A percentile compares a stretch with the other conserved stretches of the same genome.
phyloP scores from a whole-genome alignment of 2,113 vertebrate genomes.

The Triplophysa tibetana region DNA sequence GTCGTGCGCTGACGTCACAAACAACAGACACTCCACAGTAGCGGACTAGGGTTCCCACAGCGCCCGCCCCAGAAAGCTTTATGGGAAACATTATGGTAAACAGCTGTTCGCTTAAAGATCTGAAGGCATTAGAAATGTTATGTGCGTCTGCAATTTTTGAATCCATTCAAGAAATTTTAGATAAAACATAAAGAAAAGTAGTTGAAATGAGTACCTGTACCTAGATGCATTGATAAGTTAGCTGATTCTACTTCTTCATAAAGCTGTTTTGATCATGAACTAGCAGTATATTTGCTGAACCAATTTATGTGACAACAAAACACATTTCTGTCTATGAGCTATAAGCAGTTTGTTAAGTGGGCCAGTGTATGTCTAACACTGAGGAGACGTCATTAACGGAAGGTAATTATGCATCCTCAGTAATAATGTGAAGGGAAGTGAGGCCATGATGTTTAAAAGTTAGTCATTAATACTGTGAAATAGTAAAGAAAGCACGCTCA shows the following conservation, averaged over 20 bases:
- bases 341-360: not conserved
- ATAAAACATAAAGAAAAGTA: not conserved
- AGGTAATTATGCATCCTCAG: slow-evolving; percentile 77
- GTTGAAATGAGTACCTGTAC: not conserved
- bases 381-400: slow-evolving; percentile 17
- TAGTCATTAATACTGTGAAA: slow-evolving; percentile 70
- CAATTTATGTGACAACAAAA: no score
- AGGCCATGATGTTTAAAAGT: slow-evolving; percentile 64
- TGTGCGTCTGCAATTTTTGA: slow-evolving; percentile 5
- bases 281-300: no score
- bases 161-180: not conserved
- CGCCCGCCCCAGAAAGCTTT: slow-evolving; percentile 20
- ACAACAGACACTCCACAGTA: slow-evolving; percentile 48
- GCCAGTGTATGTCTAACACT: not conserved
- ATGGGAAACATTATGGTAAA: slow-evolving; percentile 24
- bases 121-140: not conserved
- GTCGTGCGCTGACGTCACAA: slow-evolving; percentile 63
- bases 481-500: slow-evolving; percentile 52
- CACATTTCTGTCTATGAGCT: not conserved
- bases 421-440: slow-evolving; percentile 67
- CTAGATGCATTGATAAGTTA: not conserved
- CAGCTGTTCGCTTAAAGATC: slow-evolving; percentile 24
- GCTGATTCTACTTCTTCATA: no score
- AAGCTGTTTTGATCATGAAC: no score
- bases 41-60: slow-evolving; percentile 40